These are phyloP conservation scores for Drosophila mercatorum DNA, from an alignment of 2,888 invertebrate genomes.

Conservation along the genomic window DNA sequence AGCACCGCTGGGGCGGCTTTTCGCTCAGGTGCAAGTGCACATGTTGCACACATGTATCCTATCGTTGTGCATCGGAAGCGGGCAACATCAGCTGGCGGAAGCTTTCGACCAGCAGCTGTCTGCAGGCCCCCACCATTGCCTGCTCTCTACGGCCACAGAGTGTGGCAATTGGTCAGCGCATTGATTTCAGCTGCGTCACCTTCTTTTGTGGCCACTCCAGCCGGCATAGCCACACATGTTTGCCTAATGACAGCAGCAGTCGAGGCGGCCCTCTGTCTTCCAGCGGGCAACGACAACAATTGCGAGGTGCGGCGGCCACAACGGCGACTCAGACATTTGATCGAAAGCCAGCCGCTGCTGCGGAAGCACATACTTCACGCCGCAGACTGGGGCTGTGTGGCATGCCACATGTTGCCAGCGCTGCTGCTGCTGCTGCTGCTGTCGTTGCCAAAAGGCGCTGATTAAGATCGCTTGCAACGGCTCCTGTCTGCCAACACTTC, in stretches of 20 bases:
- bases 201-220: constrained; percentile 49
- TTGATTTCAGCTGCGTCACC: constrained; percentile 79
- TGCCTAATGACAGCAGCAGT: constrained; percentile 58
- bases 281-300: constrained; percentile 40
- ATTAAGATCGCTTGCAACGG: constrained; percentile 46
- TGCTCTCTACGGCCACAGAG: background rate
- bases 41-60: constrained; percentile 42
- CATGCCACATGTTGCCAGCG: constrained; percentile 43
- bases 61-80: constrained; percentile 55
- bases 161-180: constrained; percentile 51
- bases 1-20: constrained; percentile 20
- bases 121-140: constrained; percentile 3
- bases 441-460: constrained; percentile 54
- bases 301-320: constrained; percentile 58
- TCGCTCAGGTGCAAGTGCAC: constrained; percentile 66
- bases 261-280: constrained; percentile 22
- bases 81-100: constrained; percentile 70
- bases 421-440: constrained; percentile 4
- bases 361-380: constrained; percentile 57
- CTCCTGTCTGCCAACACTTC: constrained; percentile 32
- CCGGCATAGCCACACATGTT: constrained; percentile 46
- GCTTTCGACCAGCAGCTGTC: constrained; percentile 52
- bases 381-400: constrained; percentile 14
- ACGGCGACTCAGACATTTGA: constrained; percentile 65
- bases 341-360: constrained; percentile 70